These are phyloP conservation scores for Sarcoramphus papa DNA, from an alignment of 2,797 vertebrate species.

Conservation along the genomic window DNA sequence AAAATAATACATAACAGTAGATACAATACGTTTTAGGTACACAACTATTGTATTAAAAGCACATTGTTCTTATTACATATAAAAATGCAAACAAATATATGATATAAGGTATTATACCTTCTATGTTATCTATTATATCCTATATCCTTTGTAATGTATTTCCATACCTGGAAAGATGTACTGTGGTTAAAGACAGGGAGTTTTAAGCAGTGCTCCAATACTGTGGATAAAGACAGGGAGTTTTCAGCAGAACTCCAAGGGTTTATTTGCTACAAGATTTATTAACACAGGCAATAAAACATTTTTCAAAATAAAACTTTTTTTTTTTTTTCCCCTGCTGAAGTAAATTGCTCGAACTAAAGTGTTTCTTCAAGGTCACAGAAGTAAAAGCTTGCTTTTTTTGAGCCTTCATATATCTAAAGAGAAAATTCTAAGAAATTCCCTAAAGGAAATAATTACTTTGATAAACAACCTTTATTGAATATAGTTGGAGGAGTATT, in stretches of 20 bases:
- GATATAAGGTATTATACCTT: fast-evolving
- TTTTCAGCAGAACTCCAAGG: neutral
- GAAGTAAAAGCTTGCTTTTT: slow-evolving; percentile 12
- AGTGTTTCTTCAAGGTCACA: slow-evolving; percentile 2
- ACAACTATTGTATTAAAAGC: neutral
- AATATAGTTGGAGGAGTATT: slow-evolving; percentile 41
- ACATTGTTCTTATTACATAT: neutral
- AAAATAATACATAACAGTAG: neutral
- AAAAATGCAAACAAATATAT: neutral
- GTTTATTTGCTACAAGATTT: neutral
- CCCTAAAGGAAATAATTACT: slow-evolving; percentile 63
- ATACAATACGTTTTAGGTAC: neutral
- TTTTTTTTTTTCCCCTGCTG: neutral
- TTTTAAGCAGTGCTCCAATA: neutral
- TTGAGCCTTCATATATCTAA: neutral
- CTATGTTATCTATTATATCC: neutral
- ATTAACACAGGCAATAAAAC: neutral
- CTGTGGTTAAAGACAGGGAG: neutral
- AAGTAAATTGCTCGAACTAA: neutral
- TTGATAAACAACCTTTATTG: slow-evolving; percentile 62
- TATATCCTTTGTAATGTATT: neutral
- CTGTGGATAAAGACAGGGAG: neutral
- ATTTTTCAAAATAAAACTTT: neutral
- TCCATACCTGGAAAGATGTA: neutral
- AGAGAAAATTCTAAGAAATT: slow-evolving; percentile 18